These are phyloP conservation scores for Gryllus longicercus DNA, from an alignment of 2,888 invertebrate species.

Conservation along the genomic window DNA sequence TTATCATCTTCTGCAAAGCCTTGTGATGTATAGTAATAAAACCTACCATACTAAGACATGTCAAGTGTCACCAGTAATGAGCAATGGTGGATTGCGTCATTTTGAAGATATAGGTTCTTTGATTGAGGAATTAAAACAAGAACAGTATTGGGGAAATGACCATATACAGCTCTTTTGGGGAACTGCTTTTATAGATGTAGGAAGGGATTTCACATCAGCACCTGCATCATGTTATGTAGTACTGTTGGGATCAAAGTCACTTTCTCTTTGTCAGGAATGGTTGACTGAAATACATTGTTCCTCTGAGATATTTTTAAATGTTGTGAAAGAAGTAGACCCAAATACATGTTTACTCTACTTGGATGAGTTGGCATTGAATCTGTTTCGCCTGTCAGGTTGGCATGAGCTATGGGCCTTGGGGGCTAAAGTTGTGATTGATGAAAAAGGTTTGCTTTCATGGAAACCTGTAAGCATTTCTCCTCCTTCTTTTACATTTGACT, in stretches of 20 bases:
- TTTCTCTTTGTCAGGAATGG: not conserved
- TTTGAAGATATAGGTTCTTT: too few species aligned
- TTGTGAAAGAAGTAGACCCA: not conserved
- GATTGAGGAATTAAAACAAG: too few species aligned
- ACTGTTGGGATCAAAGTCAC: slow-evolving; percentile 28
- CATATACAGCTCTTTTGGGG: slow-evolving; percentile 33
- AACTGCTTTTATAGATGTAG: slow-evolving; percentile 30
- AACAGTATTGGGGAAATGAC: not conserved
- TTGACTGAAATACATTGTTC: not conserved
- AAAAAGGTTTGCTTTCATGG: slow-evolving; percentile 21
- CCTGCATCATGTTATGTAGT: slow-evolving; percentile 32
- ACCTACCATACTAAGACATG: too few species aligned
- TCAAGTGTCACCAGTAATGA: too few species aligned
- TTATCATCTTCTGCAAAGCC: too few species aligned
- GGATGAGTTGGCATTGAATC: slow-evolving; percentile 31
- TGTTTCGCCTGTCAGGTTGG: slow-evolving; percentile 38
- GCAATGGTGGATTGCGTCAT: too few species aligned
- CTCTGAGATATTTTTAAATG: not conserved
- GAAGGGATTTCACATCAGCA: slow-evolving; percentile 30
- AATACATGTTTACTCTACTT: slow-evolving; percentile 25
- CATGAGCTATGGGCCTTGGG: slow-evolving; percentile 34
- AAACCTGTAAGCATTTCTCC: slow-evolving; percentile 38
- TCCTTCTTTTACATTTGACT: slow-evolving; percentile 44
- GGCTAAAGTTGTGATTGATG: slow-evolving; percentile 21
- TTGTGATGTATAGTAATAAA: too few species aligned